Evolutionary conservation across 30 jellyfish, hydroid and myxozoan species (phyloP).

Genomic region (Turritopsis dohrnii): DNA sequence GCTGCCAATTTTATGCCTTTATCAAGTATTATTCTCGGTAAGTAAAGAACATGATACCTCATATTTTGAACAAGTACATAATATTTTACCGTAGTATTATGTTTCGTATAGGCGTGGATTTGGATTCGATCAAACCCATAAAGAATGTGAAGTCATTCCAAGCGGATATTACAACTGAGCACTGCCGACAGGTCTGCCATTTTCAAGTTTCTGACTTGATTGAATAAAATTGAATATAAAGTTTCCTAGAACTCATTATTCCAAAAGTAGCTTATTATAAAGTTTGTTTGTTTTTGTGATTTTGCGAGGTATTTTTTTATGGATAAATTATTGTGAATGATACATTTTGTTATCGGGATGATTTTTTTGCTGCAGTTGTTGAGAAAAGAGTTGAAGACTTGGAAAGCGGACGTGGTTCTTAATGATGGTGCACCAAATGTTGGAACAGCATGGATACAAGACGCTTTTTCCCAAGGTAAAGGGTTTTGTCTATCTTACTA

Average conservation of each 20-base stretch:
- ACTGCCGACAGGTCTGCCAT: conserved; percentile 83
- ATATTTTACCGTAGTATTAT: background rate
- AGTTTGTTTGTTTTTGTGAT: no score
- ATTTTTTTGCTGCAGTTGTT: conserved; percentile 41
- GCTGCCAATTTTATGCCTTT: conserved; percentile 96
- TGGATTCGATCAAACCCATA: conserved; percentile 88
- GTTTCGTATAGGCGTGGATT: conserved; percentile 87
- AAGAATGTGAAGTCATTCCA: conserved; percentile 81
- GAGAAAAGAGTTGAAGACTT: conserved; percentile 76
- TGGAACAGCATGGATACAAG: conserved; percentile 99
- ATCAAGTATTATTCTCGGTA: conserved; percentile 95
- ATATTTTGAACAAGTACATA: background rate
- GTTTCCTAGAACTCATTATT: no score
- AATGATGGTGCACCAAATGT: conserved; percentile 99
- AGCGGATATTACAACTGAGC: conserved; percentile 93
- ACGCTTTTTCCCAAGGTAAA: conserved; percentile 96
- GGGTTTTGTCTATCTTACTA: background rate
- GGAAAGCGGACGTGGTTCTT: conserved; percentile 97
- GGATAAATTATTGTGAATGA: background rate
- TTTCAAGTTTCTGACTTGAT: no score
- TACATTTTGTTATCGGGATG: background rate
- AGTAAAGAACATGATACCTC: conserved; percentile 6
- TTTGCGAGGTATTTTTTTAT: background rate
- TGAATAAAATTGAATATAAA: no score
- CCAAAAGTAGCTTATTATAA: no score